phyloP scores from a whole-genome alignment of 2,888 invertebrate species.

The Schizotus pectinicornis region DNA sequence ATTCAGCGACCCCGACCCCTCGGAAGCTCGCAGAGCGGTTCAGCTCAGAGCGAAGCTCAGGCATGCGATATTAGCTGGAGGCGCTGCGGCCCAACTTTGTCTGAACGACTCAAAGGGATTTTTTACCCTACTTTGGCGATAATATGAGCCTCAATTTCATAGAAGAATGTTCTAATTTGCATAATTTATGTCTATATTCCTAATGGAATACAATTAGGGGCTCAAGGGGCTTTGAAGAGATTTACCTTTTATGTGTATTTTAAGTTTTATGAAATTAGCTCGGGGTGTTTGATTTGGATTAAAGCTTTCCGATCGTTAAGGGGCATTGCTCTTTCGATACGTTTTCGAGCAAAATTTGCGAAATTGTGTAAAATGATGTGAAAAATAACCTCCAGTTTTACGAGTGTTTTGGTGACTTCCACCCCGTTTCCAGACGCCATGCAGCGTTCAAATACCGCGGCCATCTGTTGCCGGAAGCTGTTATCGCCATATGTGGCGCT shows the following conservation, averaged over 20 bases:
- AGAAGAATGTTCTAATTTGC: constrained; percentile 15
- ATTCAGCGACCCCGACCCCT: neutral
- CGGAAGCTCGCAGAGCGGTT: neutral
- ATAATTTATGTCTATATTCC: constrained; percentile 20
- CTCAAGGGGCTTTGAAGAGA: neutral
- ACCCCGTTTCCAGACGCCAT: neutral
- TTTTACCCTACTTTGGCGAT: constrained; percentile 14
- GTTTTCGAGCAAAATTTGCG: neutral
- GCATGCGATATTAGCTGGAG: constrained; percentile 19
- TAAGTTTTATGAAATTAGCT: constrained; percentile 10
- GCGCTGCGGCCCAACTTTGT: constrained; percentile 18
- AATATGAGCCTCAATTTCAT: constrained; percentile 12
- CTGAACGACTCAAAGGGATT: constrained; percentile 17
- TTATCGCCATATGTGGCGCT: constrained; percentile 9
- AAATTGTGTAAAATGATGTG: neutral
- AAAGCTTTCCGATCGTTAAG: neutral
- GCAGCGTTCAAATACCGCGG: neutral
- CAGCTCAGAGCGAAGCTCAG: neutral
- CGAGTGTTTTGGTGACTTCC: neutral
- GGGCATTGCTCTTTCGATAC: no score
- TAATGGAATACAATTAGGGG: constrained; percentile 20
- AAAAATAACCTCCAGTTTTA: neutral
- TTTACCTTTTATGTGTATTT: neutral
- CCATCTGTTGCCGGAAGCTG: constrained; percentile 18
- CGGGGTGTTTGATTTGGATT: constrained; percentile 5